Conservation (phyloP, 2,888 invertebrate genomes). For the Tinea pellionella region DNA sequence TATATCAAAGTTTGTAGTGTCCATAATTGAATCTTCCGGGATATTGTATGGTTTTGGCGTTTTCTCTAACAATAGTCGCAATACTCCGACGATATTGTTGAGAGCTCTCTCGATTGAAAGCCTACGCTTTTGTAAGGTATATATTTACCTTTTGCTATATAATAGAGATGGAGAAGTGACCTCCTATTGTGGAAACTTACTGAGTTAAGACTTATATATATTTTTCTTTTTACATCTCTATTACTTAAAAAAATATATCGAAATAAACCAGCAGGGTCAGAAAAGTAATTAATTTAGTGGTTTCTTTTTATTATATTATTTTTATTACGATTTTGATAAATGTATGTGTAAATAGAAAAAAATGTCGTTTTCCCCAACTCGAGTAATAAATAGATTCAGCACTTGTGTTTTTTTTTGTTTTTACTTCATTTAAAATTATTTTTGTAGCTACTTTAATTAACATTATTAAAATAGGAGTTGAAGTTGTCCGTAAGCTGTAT, state of each 20-base stretch:
- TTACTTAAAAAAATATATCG: not conserved
- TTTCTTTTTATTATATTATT: no score
- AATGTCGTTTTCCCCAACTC: no score
- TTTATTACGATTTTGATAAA: no score
- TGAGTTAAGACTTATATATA: not conserved
- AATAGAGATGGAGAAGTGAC: not conserved
- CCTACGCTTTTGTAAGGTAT: constrained; percentile 10
- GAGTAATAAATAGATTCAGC: no score
- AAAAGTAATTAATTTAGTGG: no score
- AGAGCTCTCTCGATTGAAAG: constrained; percentile 7
- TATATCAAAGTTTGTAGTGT: constrained; percentile 12
- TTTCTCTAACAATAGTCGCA: constrained; percentile 5
- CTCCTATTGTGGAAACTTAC: not conserved
- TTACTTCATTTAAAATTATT: no score
- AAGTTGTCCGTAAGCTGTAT: no score
- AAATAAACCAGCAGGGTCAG: not conserved
- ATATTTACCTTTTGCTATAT: not conserved
- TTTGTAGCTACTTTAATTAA: no score
- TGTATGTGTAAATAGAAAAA: no score
- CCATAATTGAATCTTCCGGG: constrained; percentile 20
- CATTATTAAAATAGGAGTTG: no score
- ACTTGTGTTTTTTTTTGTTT: no score
- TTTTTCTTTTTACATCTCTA: not conserved
- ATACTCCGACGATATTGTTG: constrained; percentile 8
- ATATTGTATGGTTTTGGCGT: constrained; percentile 28